A percentile compares a stretch with the other conserved stretches of the same genome.
Evolutionary conservation across 2,113 vertebrate species (phyloP).

Genomic region (Pluvianellus socialis): DNA sequence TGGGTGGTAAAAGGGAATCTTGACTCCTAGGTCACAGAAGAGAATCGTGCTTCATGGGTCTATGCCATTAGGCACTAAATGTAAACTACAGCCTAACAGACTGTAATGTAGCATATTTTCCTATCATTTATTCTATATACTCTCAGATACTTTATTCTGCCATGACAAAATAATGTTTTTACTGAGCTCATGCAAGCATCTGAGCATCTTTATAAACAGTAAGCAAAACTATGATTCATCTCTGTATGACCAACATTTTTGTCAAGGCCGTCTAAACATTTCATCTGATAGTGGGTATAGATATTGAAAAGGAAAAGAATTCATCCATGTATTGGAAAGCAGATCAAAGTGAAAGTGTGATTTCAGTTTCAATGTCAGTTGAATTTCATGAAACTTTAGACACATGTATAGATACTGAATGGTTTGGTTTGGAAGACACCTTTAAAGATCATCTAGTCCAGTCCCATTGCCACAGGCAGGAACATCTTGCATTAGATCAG

Average conservation of each 20-base stretch:
- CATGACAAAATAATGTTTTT: background rate
- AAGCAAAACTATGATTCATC: background rate
- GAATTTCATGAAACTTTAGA: background rate
- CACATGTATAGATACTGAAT: background rate
- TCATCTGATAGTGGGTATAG: background rate
- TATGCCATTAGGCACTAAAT: background rate
- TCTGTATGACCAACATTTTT: background rate
- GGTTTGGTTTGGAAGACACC: background rate
- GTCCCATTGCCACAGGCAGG: background rate
- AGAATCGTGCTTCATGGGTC: background rate
- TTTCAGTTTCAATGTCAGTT: background rate
- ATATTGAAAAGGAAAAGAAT: background rate
- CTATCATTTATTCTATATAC: background rate
- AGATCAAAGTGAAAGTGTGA: background rate
- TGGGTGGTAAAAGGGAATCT: background rate
- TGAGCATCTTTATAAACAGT: background rate
- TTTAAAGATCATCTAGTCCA: background rate
- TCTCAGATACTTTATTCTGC: background rate
- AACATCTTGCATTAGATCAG: background rate
- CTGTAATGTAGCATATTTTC: background rate
- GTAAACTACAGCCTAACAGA: background rate
- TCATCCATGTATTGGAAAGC: background rate
- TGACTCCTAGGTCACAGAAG: background rate
- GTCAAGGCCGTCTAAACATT: background rate
- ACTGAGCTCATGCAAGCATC: background rate